Base-by-base conservation (phyloP, 2,888 invertebrate genomes). In the Horisme vitalbata region DNA sequence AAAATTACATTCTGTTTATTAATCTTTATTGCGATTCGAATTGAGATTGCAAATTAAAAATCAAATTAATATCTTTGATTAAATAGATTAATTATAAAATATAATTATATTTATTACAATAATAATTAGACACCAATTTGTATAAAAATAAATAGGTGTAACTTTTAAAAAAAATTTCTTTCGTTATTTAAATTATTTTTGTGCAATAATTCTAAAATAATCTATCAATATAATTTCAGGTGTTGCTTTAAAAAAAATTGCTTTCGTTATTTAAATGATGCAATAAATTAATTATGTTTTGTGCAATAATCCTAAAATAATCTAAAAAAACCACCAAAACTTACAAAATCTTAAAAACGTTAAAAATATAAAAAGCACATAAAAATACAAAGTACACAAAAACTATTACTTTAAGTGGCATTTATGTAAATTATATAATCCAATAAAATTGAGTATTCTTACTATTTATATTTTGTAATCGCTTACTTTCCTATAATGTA, bases 391-490 rank as follows among this genome's bases (percentile, higher is more conserved):
- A 11, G 3, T 5, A 35, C 12, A 31, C 9, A 27, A 14, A 32
- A 18, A 10, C 10, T 3, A 10, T 6, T 5, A 4, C 6, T 24
- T 10, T 24, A 24, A 26, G 11, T 10, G 4, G 5, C 10, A 26
- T 26, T 26, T 26, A 11, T 11, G 26, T 4, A 4, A 26, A 11
- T 11, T 6, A 11, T 11, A 11, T 4, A 5, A 26, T 9, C n/a
- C n/a, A 26, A 26, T 3, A 8, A 26, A 38, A n/a, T n/a, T 49
- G 55, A 55, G 49, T 55, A 49, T 52, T 52, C 30, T 35, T 54
- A 41, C 9, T 20, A 33, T 37, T 26, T 45, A 26, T 23, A 5
- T 24, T 41, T n/a, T 27, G 0, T 20, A 24, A n/a, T n/a, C n/a
- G n/a, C n/a, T n/a, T n/a, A n/a, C n/a, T n/a, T n/a, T n/a, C n/a